phyloP scores from a whole-genome alignment of 2,888 invertebrate species.

The Clivina fossor region DNA sequence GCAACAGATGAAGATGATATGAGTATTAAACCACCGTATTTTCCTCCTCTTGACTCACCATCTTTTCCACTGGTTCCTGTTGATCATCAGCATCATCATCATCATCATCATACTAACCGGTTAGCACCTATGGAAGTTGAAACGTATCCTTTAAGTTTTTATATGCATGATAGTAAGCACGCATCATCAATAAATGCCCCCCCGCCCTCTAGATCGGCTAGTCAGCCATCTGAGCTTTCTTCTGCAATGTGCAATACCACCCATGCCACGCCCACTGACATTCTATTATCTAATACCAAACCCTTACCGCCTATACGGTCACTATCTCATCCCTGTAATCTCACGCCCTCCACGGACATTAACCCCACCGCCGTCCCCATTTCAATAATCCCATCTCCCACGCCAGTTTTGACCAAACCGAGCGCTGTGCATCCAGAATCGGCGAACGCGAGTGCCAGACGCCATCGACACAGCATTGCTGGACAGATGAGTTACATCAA shows the following conservation, averaged over 20 bases:
- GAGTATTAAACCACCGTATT: slow-evolving; percentile 23
- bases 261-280: slow-evolving; percentile 17
- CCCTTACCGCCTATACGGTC: slow-evolving; percentile 17
- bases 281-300: slow-evolving; percentile 8
- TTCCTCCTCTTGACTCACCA: slow-evolving; percentile 24
- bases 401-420: slow-evolving; percentile 44
- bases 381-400: slow-evolving; percentile 3
- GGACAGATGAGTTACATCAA: slow-evolving; percentile 94
- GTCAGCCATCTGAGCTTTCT: slow-evolving; percentile 44
- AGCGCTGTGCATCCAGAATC: slow-evolving; percentile 38
- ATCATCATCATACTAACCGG: slow-evolving; percentile 35
- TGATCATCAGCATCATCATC: too few species aligned
- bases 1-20: slow-evolving; percentile 2
- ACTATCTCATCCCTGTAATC: slow-evolving; percentile 19
- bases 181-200: slow-evolving; percentile 30
- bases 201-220: slow-evolving; percentile 32
- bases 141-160: slow-evolving; percentile 46
- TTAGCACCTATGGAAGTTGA: slow-evolving; percentile 44
- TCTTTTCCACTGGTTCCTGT: slow-evolving; percentile 18
- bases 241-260: slow-evolving; percentile 47
- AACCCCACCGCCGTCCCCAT: slow-evolving; percentile 1
- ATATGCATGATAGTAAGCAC: slow-evolving; percentile 43
- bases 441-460: slow-evolving; percentile 58
- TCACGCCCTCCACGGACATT: slow-evolving; percentile 19
- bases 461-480: slow-evolving; percentile 94